Evolutionary conservation across 1,140 invertebrate species (phyloP).

Genomic region (Saccostrea glomerata): DNA sequence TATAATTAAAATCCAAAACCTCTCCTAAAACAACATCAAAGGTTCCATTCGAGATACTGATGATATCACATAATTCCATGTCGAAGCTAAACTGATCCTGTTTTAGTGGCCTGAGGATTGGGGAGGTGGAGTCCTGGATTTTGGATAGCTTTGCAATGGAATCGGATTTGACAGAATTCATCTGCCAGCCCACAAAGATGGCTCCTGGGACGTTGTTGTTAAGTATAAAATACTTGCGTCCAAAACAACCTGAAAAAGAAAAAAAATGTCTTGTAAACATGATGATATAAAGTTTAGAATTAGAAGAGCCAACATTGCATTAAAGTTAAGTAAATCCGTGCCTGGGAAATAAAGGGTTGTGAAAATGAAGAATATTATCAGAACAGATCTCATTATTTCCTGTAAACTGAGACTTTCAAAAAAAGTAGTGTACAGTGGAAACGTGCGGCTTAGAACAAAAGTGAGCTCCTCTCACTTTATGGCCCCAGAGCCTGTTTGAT

Average conservation of each 20-base stretch:
- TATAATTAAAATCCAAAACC: no score
- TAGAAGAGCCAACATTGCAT: not conserved
- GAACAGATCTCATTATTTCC: not conserved
- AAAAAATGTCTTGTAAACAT: not conserved
- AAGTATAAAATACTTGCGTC: constrained; percentile 1
- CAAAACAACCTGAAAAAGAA: not conserved
- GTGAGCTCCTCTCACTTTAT: no score
- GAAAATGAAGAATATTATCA: not conserved
- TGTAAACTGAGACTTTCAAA: no score
- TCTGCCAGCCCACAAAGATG: not conserved
- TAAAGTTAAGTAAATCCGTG: not conserved
- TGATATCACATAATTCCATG: not conserved
- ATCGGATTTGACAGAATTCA: not conserved
- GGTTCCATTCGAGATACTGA: not conserved
- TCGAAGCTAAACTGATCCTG: constrained; percentile 22
- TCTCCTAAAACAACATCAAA: not conserved
- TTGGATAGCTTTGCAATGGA: not conserved
- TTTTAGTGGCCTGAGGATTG: not conserved
- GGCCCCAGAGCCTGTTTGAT: no score
- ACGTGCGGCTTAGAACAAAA: no score
- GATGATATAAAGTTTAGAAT: not conserved
- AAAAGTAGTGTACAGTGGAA: no score
- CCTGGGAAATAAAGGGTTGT: not conserved
- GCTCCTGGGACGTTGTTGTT: not conserved
- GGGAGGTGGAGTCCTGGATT: not conserved